Conservation (phyloP, 2,113 vertebrate species). For the Propithecus coquereli region DNA sequence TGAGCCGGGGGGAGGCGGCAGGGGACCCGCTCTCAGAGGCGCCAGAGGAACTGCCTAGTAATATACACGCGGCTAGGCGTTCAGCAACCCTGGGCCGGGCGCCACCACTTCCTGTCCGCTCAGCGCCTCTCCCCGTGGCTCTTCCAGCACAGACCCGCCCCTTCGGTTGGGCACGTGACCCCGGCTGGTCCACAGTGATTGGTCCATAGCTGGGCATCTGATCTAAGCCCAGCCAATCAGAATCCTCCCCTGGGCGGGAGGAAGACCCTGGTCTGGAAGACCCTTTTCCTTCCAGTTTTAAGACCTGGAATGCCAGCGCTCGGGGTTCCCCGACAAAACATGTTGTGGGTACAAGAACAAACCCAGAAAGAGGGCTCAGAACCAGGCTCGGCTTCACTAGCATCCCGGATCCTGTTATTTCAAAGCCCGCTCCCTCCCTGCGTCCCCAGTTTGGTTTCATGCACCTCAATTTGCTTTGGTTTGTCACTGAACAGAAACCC, state of each 20-base stretch:
- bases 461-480: background rate
- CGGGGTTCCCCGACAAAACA: fast-evolving
- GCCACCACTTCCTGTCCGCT: fast-evolving
- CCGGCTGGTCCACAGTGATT: background rate
- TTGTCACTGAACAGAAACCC: background rate
- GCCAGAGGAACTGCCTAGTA: no score
- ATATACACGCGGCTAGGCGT: no score
- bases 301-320: background rate
- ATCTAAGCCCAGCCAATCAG: background rate
- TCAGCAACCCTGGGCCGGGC: background rate
- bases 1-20: fast-evolving
- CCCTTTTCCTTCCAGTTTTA: background rate
- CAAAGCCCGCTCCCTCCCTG: background rate
- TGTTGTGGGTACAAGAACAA: background rate
- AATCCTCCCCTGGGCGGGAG: background rate
- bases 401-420: background rate
- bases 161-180: background rate
- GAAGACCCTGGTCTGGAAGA: no score
- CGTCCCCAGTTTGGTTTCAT: background rate
- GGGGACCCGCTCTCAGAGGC: background rate
- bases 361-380: background rate
- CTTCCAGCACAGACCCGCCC: background rate
- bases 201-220: background rate
- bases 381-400: background rate
- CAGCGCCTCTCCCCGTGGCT: no score